Evolutionary conservation across 2,797 vertebrate genomes (phyloP).

Genomic region (Sebastolobus altivelis): DNA sequence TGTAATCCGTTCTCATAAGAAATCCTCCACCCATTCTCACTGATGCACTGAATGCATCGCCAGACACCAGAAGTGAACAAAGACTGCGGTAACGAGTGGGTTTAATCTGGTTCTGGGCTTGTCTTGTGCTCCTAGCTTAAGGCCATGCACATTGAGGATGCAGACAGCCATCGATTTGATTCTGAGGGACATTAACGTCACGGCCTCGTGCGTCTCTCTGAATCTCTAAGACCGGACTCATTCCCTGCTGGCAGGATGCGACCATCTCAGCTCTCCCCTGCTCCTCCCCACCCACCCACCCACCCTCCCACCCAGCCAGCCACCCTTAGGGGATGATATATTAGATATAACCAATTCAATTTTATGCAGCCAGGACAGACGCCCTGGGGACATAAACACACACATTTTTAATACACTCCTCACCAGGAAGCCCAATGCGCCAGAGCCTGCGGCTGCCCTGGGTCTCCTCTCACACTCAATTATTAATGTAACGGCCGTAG

Average conservation of each 20-base stretch:
- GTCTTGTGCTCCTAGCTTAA: slow-evolving; percentile 81
- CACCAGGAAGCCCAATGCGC: slow-evolving; percentile 85
- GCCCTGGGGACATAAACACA: slow-evolving; percentile 88
- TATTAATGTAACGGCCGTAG: slow-evolving; percentile 88
- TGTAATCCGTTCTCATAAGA: slow-evolving; percentile 82
- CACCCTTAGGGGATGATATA: slow-evolving; percentile 88
- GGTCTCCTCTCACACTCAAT: slow-evolving; percentile 88
- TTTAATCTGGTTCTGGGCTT: slow-evolving; percentile 84
- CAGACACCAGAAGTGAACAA: slow-evolving; percentile 85
- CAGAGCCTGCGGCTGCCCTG: slow-evolving; percentile 80
- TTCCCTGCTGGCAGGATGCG: slow-evolving; percentile 84
- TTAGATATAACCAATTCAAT: slow-evolving; percentile 90
- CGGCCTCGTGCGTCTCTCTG: slow-evolving; percentile 81
- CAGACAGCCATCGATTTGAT: slow-evolving; percentile 87
- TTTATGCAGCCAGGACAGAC: slow-evolving; percentile 89
- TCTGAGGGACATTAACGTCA: slow-evolving; percentile 86
- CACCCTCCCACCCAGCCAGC: slow-evolving; percentile 30
- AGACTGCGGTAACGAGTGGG: slow-evolving; percentile 82
- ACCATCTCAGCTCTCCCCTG: slow-evolving; percentile 72
- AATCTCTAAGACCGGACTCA: slow-evolving; percentile 74
- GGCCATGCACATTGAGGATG: slow-evolving; percentile 83
- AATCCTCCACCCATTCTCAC: slow-evolving; percentile 78
- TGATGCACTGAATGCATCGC: slow-evolving; percentile 76
- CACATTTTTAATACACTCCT: slow-evolving; percentile 91
- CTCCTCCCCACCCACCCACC: slow-evolving; percentile 51